Percentiles rank a stretch among this genome's conserved stretches.
These are phyloP conservation scores for Pyrochroa serraticornis DNA, from an alignment of 2,888 invertebrate genomes.

Conservation along the genomic window DNA sequence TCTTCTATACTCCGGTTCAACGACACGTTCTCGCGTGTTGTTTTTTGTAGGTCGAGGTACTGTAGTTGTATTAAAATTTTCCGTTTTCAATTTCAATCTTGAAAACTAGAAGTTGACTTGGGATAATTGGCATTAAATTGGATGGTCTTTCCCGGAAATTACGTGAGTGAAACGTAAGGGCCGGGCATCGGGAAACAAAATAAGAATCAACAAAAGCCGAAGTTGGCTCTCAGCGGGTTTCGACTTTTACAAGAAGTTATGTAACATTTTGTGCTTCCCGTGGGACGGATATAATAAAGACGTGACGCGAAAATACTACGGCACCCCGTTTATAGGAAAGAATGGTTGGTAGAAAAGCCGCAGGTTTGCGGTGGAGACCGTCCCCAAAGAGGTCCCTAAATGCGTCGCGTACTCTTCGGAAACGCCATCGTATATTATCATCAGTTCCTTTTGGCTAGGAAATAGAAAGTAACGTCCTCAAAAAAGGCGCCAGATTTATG, in stretches of 20 bases:
- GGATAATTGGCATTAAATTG: neutral
- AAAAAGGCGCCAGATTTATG: conserved; percentile 45
- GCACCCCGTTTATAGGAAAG: conserved; percentile 55
- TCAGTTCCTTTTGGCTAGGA: conserved; percentile 41
- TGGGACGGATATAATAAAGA: conserved; percentile 60
- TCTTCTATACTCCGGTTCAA: no score
- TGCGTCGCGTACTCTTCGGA: conserved; percentile 49
- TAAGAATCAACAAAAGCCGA: conserved; percentile 52
- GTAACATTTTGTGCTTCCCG: conserved; percentile 58
- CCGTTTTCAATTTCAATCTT: no score
- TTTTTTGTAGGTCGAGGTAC: no score
- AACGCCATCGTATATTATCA: conserved; percentile 51
- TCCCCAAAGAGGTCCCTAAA: conserved; percentile 48
- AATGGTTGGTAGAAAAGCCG: conserved; percentile 43
- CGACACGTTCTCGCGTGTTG: no score
- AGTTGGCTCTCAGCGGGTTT: conserved; percentile 49
- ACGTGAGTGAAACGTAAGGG: conserved; percentile 29
- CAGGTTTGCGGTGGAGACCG: conserved; percentile 45
- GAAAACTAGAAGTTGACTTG: neutral
- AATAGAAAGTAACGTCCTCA: conserved; percentile 48
- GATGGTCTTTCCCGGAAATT: neutral
- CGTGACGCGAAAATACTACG: conserved; percentile 58
- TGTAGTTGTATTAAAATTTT: no score
- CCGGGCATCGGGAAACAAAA: conserved; percentile 36
- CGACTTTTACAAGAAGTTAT: conserved; percentile 60